Conservation (phyloP, 2,113 vertebrate genomes). For the Nesoenas mayeri region DNA sequence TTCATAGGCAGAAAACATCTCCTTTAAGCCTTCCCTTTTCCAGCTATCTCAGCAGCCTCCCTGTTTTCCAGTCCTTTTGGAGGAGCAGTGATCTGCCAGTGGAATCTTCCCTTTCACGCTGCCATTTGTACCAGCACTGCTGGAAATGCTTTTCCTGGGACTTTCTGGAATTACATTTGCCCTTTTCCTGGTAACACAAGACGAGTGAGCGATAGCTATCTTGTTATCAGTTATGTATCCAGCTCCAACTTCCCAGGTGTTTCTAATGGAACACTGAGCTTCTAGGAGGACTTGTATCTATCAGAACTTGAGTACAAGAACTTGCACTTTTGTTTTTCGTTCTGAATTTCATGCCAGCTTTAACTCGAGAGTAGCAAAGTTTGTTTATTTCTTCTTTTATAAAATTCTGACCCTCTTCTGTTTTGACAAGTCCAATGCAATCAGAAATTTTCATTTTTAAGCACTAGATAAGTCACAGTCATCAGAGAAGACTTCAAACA, state of each 20-base stretch:
- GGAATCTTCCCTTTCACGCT: neutral
- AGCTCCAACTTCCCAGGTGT: neutral
- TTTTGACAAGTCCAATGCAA: neutral
- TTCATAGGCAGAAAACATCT: neutral
- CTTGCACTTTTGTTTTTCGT: neutral
- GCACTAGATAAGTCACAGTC: neutral
- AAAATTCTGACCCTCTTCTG: neutral
- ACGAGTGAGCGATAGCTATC: neutral
- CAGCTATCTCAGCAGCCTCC: neutral
- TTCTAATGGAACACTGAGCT: neutral
- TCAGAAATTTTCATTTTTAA: neutral
- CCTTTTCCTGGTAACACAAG: neutral
- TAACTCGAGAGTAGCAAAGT: neutral
- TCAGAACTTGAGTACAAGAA: neutral
- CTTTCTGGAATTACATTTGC: neutral
- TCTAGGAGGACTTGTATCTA: neutral
- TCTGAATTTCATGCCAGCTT: neutral
- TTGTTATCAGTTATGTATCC: neutral
- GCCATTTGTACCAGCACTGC: neutral
- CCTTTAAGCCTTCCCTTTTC: neutral
- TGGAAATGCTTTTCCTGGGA: neutral
- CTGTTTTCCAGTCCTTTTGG: neutral
- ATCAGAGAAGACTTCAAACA: neutral
- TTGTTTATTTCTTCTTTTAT: neutral
- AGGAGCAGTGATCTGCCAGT: neutral